phyloP scores from a whole-genome alignment of 2,113 vertebrate genomes.

The Gnathonemus longibarbis region DNA sequence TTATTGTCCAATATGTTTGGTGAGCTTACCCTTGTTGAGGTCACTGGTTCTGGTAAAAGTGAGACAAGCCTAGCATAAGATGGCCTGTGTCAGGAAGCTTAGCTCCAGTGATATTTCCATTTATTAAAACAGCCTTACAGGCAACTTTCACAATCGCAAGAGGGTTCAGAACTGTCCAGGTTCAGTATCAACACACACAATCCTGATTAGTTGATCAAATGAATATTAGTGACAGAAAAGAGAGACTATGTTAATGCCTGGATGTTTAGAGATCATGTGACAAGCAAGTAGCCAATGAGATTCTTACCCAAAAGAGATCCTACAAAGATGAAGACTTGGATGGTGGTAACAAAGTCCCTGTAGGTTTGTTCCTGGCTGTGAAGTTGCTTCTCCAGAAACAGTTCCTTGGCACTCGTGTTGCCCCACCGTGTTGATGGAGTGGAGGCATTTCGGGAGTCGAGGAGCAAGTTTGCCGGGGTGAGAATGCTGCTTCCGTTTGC shows the following conservation, averaged over 20 bases:
- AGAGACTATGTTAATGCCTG: neutral
- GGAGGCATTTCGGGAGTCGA: slow-evolving; percentile 58
- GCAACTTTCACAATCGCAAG: neutral
- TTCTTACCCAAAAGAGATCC: slow-evolving; percentile 83
- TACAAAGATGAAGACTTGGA: slow-evolving; percentile 81
- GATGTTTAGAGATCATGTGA: neutral
- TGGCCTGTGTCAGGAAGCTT: neutral
- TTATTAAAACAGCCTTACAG: neutral
- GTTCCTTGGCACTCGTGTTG: slow-evolving; percentile 45
- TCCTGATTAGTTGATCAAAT: neutral
- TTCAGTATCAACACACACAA: neutral
- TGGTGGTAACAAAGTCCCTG: slow-evolving; percentile 76
- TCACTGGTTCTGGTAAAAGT: neutral
- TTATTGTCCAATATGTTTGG: neutral
- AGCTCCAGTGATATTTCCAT: neutral
- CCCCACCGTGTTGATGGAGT: slow-evolving; percentile 50
- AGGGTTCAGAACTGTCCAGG: neutral
- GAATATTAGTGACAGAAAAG: neutral
- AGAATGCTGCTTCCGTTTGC: slow-evolving; percentile 51
- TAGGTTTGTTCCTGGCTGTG: slow-evolving; percentile 67
- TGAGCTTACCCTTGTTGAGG: neutral
- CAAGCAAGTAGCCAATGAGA: neutral
- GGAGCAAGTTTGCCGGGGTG: slow-evolving; percentile 45
- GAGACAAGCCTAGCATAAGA: neutral
- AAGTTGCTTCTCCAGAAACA: slow-evolving; percentile 33